phyloP scores from a whole-genome alignment of 2,888 invertebrate species.

The Listrodromus nycthemerus region DNA sequence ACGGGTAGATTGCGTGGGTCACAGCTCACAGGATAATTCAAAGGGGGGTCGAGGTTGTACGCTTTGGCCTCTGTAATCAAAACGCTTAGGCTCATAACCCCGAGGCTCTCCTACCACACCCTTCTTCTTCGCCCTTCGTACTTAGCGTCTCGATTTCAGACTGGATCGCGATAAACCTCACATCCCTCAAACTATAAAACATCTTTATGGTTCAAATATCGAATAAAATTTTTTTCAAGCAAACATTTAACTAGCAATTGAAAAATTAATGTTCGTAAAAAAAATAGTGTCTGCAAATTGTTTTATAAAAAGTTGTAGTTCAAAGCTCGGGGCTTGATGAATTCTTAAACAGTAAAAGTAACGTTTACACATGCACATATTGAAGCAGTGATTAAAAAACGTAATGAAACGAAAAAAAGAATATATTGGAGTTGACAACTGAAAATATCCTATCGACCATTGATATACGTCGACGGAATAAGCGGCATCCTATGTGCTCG shows the following conservation, averaged over 20 bases:
- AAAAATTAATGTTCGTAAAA: too few relatives aligned
- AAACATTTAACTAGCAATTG: background rate
- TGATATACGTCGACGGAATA: background rate
- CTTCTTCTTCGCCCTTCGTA: slow-evolving; percentile 4
- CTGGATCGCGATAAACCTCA: background rate
- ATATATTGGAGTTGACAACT: background rate
- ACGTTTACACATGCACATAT: background rate
- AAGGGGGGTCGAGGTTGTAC: slow-evolving; percentile 66
- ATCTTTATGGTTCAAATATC: background rate
- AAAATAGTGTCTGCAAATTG: too few relatives aligned
- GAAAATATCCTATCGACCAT: slow-evolving; percentile 1
- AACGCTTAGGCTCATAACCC: slow-evolving; percentile 69
- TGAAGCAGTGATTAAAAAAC: background rate
- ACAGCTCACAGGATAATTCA: background rate
- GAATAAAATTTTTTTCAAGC: background rate
- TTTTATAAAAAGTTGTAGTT: too few relatives aligned
- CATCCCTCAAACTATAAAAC: background rate
- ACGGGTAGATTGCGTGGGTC: background rate
- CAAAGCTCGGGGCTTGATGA: background rate
- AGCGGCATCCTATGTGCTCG: background rate
- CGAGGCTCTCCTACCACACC: background rate
- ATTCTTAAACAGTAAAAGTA: background rate
- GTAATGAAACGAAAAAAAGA: background rate
- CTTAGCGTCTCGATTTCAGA: background rate
- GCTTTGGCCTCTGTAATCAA: slow-evolving; percentile 74